Conservation (phyloP, 1,140 invertebrate genomes). For the Tetraneura akinire region DNA sequence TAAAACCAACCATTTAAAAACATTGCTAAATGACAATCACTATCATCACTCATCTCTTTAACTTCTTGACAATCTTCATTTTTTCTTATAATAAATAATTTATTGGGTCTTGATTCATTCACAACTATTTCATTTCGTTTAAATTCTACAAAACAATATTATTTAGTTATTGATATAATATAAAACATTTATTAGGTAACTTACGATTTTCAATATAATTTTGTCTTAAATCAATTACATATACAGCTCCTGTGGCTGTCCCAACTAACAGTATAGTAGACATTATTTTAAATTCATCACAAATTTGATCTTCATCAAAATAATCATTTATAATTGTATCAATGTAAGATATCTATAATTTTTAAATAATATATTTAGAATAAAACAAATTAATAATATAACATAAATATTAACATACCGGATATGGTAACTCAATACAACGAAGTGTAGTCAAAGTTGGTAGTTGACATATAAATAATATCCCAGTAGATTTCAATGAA, state of each 20-base stretch:
- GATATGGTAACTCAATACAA: slow-evolving; percentile 33
- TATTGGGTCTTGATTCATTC: slow-evolving; percentile 23
- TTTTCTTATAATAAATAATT: slow-evolving; percentile 32
- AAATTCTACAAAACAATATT: slow-evolving; percentile 8
- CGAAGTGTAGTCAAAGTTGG: slow-evolving; percentile 35
- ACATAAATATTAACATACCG: slow-evolving; percentile 3
- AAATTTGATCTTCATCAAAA: neutral
- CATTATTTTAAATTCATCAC: slow-evolving; percentile 43
- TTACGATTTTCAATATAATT: slow-evolving; percentile 10
- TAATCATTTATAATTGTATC: slow-evolving; percentile 8
- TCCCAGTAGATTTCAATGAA: slow-evolving; percentile 31
- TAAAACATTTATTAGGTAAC: neutral
- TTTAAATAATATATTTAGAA: neutral
- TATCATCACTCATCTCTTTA: slow-evolving; percentile 30
- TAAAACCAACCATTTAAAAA: slow-evolving; percentile 36
- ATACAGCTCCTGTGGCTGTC: neutral
- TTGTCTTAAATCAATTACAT: slow-evolving; percentile 32
- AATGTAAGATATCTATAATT: slow-evolving; percentile 35
- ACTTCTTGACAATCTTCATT: slow-evolving; percentile 43
- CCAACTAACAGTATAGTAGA: slow-evolving; percentile 33
- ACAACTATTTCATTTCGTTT: slow-evolving; percentile 20
- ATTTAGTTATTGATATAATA: neutral
- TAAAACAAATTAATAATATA: neutral
- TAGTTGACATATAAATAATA: slow-evolving; percentile 37
- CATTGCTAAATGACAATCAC: slow-evolving; percentile 40